A percentile compares a stretch with the other conserved stretches of the same genome.
Evolutionary conservation across 2,797 vertebrate genomes (phyloP).

Genomic region (Bradypodion pumilum): DNA sequence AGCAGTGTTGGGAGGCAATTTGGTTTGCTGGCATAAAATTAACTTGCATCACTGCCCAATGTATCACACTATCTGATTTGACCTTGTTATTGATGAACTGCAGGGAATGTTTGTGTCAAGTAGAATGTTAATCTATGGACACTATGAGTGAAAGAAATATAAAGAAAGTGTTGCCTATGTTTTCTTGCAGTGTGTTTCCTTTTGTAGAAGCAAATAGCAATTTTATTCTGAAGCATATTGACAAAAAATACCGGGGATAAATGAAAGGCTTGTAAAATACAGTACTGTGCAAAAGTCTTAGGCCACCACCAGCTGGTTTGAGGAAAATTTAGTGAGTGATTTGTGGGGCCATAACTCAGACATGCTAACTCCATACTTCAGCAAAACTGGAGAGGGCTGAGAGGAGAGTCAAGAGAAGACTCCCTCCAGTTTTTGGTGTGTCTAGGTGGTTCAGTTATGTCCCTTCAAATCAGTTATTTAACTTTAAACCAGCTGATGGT

Average conservation of each 20-base stretch:
- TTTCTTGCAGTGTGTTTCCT: neutral
- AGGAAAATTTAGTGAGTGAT: no score
- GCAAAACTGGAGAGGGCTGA: no score
- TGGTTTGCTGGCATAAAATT: constrained; percentile 5
- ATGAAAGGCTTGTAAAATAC: neutral
- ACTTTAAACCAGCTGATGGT: no score
- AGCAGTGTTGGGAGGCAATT: constrained; percentile 32
- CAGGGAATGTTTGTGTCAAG: neutral
- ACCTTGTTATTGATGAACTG: constrained; percentile 29
- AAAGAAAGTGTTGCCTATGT: constrained; percentile 1
- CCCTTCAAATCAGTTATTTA: no score
- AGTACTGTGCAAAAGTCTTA: no score
- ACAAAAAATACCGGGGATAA: neutral
- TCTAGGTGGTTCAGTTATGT: no score
- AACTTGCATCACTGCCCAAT: constrained; percentile 18
- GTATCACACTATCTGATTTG: constrained; percentile 20
- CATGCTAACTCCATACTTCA: no score
- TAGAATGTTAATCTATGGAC: constrained; percentile 4
- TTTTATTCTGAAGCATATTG: neutral
- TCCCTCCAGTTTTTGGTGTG: no score
- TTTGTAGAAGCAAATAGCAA: constrained; percentile 10
- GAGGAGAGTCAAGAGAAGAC: no score
- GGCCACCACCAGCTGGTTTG: no score
- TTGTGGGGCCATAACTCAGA: no score
- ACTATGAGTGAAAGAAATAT: neutral